Base-by-base conservation (phyloP, 1,140 invertebrate species). In the Nephotettix cincticeps region DNA sequence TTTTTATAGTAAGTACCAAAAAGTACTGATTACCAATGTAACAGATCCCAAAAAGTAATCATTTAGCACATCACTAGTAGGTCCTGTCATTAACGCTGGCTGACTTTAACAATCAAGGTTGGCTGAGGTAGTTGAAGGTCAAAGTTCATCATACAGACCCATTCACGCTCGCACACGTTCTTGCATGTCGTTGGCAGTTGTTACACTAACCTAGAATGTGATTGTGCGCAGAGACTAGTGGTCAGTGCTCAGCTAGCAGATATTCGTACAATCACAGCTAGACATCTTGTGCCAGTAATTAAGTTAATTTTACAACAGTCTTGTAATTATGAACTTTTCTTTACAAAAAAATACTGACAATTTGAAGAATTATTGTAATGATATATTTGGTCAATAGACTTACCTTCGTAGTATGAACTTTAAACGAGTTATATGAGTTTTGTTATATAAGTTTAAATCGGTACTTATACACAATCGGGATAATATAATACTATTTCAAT, bases 51-150 rank as follows among this genome's bases (percentile, higher is more conserved):
- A n/a, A n/a, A n/a, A n/a, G n/a, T n/a, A n/a, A n/a, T n/a, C n/a
- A n/a, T n/a, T n/a, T n/a, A n/a, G n/a, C n/a, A n/a, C n/a, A n/a
- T n/a, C n/a, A n/a, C n/a, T n/a, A n/a, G n/a, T n/a, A n/a, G n/a
- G n/a, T n/a, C n/a, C n/a, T n/a, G n/a, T n/a, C n/a, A n/a, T n/a
- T n/a, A n/a, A n/a, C n/a, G n/a, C n/a, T n/a, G n/a, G n/a, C n/a
- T n/a, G n/a, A n/a, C n/a, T n/a, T n/a, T n/a, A n/a, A n/a, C n/a
- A n/a, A n/a, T n/a, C n/a, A n/a, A n/a, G n/a, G n/a, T n/a, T n/a
- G n/a, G n/a, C n/a, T n/a, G n/a, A n/a, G n/a, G n/a, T 61, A 45
- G 64, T 25, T 67, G 40, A 67, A 67, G 64, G 64, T 67, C 64
- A 25, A 45, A 17, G 36, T 3, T 65, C n/a, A 6, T 23, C 30